Evolutionary conservation across 2,888 invertebrate genomes (phyloP).

Genomic region (Eupithecia inturbata): DNA sequence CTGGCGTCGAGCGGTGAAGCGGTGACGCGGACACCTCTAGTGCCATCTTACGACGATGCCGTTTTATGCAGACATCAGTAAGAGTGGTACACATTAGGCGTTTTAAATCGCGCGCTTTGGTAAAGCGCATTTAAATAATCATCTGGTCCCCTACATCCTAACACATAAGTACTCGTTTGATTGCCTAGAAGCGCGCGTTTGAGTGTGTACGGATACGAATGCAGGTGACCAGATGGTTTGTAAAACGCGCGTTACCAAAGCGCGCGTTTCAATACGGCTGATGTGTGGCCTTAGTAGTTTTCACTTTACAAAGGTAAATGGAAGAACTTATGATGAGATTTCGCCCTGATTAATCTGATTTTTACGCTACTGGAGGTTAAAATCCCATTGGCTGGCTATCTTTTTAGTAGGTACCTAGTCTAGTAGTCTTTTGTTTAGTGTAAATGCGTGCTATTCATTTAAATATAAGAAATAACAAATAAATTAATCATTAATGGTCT

Average conservation of each 20-base stretch:
- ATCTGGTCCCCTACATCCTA: too few species aligned
- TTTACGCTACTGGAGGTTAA: not conserved
- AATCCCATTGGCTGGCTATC: not conserved
- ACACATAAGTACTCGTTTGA: not conserved
- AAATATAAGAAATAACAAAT: too few species aligned
- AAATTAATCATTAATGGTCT: too few species aligned
- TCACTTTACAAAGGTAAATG: conserved; percentile 1
- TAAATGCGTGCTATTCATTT: too few species aligned
- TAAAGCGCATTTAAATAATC: too few species aligned
- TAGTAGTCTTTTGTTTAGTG: not conserved
- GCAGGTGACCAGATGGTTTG: not conserved
- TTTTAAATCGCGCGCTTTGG: not conserved
- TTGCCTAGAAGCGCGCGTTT: not conserved
- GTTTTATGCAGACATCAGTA: conserved; percentile 41
- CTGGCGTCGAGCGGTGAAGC: conserved; percentile 52
- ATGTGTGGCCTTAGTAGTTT: not conserved
- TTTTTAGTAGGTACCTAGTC: not conserved
- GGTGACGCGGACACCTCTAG: conserved; percentile 52
- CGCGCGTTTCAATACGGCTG: not conserved
- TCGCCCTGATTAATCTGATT: not conserved
- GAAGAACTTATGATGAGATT: conserved; percentile 1
- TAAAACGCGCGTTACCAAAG: not conserved
- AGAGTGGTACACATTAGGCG: not conserved
- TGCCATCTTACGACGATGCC: conserved; percentile 36
- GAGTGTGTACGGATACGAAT: not conserved